A percentile compares a stretch with the other conserved stretches of the same genome.
Evolutionary conservation across 2,113 vertebrate species (phyloP).

Genomic region (Hymenochirus boettgeri): DNA sequence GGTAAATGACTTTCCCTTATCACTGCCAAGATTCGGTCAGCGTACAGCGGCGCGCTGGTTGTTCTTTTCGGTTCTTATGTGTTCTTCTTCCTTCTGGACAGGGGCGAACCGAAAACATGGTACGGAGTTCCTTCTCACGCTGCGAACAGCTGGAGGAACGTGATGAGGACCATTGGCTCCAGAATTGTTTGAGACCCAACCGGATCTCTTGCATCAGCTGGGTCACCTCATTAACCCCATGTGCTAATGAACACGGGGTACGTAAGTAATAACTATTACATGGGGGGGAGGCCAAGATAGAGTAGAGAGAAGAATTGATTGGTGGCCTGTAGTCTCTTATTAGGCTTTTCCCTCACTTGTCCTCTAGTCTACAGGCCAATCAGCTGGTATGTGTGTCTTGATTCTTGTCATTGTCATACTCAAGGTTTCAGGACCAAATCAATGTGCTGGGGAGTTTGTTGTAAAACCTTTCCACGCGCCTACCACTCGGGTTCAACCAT

Average conservation of each 20-base stretch:
- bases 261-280: slow-evolving; percentile 69
- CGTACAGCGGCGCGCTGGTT: not conserved
- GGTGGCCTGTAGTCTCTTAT: not conserved
- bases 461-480: slow-evolving; percentile 95
- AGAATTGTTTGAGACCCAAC: slow-evolving; percentile 93
- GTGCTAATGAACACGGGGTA: slow-evolving; percentile 93
- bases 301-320: not conserved
- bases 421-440: slow-evolving; percentile 94
- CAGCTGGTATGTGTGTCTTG: not conserved
- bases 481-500: slow-evolving; percentile 99
- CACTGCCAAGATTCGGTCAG: no score
- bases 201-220: slow-evolving; percentile 92
- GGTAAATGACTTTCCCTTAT: slow-evolving; percentile 60
- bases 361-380: not conserved
- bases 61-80: no score
- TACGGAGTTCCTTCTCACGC: slow-evolving; percentile 93
- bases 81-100: slow-evolving; percentile 45
- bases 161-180: slow-evolving; percentile 95
- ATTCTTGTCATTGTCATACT: slow-evolving; percentile 28
- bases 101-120: slow-evolving; percentile 98
- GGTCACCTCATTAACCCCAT: slow-evolving; percentile 98
- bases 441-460: slow-evolving; percentile 96
- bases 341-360: not conserved
- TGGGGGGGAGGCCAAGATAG: no score
- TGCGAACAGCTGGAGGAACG: slow-evolving; percentile 89